phyloP scores from a whole-genome alignment of 2,888 invertebrate species.

The Scelioninae gen. 1 region DNA sequence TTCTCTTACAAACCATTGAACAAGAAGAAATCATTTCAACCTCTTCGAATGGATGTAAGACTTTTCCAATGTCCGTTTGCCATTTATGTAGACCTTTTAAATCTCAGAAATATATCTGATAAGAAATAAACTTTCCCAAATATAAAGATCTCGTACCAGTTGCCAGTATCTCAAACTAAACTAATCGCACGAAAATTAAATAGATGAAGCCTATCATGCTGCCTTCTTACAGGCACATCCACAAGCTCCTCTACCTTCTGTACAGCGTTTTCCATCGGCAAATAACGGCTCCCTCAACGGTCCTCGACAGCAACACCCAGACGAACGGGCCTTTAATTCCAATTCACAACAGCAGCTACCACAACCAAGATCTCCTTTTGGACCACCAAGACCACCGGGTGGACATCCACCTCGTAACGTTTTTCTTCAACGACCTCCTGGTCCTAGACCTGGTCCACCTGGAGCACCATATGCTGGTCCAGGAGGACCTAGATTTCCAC shows the following conservation, averaged over 20 bases:
- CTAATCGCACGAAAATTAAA: too few relatives aligned
- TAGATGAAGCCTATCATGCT: conserved; percentile 73
- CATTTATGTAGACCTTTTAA: too few relatives aligned
- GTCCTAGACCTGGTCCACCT: conserved; percentile 63
- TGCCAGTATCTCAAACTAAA: too few relatives aligned
- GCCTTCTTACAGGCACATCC: conserved; percentile 74
- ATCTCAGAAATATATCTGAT: not conserved
- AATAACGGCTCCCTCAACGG: conserved; percentile 80
- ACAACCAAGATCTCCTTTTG: conserved; percentile 67
- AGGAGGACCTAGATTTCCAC: conserved; percentile 58
- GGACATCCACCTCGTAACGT: conserved; percentile 58
- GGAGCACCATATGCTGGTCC: conserved; percentile 36
- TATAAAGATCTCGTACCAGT: too few relatives aligned
- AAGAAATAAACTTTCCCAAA: too few relatives aligned
- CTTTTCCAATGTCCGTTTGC: not conserved
- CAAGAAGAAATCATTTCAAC: not conserved
- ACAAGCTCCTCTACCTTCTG: conserved; percentile 76
- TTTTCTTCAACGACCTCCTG: conserved; percentile 60
- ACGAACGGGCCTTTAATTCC: conserved; percentile 84
- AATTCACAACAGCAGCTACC: conserved; percentile 26
- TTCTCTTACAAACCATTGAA: not conserved
- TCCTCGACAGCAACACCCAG: conserved; percentile 86
- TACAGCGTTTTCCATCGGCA: conserved; percentile 75
- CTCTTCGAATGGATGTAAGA: not conserved
- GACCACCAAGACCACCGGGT: conserved; percentile 71